These are phyloP conservation scores for Hestina assimilis DNA, from an alignment of 1,140 invertebrate species.

Conservation along the genomic window DNA sequence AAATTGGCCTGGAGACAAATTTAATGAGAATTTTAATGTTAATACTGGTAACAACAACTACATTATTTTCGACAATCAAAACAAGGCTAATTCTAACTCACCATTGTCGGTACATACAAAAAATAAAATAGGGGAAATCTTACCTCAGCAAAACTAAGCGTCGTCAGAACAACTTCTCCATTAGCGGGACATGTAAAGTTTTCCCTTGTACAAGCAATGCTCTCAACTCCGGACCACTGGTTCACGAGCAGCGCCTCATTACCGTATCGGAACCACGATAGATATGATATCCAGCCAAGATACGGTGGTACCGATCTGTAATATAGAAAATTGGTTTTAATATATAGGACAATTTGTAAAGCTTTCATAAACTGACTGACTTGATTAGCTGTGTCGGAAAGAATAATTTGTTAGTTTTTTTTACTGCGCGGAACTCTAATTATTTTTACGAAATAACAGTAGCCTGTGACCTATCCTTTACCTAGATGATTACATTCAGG, in stretches of 20 bases:
- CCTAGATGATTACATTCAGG: too few species aligned
- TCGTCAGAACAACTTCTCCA: constrained; percentile 88
- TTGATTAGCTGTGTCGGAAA: too few species aligned
- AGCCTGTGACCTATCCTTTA: too few species aligned
- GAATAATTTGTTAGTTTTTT: too few species aligned
- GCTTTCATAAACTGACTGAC: not conserved
- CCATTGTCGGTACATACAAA: not conserved
- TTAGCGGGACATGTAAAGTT: constrained; percentile 87
- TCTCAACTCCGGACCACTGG: constrained; percentile 90
- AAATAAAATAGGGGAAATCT: constrained; percentile 17
- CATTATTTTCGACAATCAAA: too few species aligned
- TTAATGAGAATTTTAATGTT: too few species aligned
- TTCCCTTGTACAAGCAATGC: constrained; percentile 84
- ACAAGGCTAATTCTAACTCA: too few species aligned
- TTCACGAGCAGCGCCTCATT: constrained; percentile 96
- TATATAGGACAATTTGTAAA: not conserved
- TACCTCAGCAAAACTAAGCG: constrained; percentile 88
- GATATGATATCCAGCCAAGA: constrained; percentile 93
- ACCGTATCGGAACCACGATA: constrained; percentile 97
- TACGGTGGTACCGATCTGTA: constrained; percentile 90
- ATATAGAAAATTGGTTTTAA: not conserved
- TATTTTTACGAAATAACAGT: too few species aligned
- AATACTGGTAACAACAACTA: too few species aligned
- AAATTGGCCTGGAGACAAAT: constrained; percentile 88
- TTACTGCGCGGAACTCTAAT: too few species aligned